phyloP scores from a whole-genome alignment of 2,888 invertebrate species.

The Chouioia cunea region DNA sequence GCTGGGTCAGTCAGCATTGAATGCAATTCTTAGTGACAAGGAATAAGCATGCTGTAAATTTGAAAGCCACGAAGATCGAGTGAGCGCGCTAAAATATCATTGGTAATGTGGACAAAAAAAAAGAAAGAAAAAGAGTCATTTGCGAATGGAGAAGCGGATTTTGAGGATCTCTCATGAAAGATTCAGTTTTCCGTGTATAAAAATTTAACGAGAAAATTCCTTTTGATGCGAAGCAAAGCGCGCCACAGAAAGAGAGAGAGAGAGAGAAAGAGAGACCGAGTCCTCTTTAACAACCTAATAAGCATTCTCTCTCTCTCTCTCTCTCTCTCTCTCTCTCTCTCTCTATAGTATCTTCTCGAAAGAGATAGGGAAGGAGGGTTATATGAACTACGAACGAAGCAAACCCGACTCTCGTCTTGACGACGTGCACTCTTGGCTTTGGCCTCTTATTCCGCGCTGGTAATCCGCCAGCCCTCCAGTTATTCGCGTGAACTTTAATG shows the following conservation, averaged over 20 bases:
- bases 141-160: too few relatives aligned
- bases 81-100: too few relatives aligned
- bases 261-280: too few relatives aligned
- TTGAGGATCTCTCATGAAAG: conserved; percentile 24
- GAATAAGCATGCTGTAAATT: too few relatives aligned
- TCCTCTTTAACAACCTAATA: conserved; percentile 38
- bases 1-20: too few relatives aligned
- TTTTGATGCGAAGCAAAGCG: not conserved
- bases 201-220: conserved; percentile 42
- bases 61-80: too few relatives aligned
- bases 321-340: not conserved
- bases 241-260: too few relatives aligned
- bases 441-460: conserved; percentile 15
- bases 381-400: too few relatives aligned
- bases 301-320: conserved; percentile 32
- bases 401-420: not conserved
- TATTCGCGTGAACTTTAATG: not conserved
- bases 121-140: too few relatives aligned
- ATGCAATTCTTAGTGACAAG: too few relatives aligned
- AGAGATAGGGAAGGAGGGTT: too few relatives aligned
- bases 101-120: too few relatives aligned
- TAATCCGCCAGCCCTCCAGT: not conserved
- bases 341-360: not conserved
- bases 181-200: conserved; percentile 26
- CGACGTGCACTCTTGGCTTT: conserved; percentile 4